These are phyloP conservation scores for Tragelaphus oryx DNA, from an alignment of 2,797 vertebrate species.

Conservation along the genomic window DNA sequence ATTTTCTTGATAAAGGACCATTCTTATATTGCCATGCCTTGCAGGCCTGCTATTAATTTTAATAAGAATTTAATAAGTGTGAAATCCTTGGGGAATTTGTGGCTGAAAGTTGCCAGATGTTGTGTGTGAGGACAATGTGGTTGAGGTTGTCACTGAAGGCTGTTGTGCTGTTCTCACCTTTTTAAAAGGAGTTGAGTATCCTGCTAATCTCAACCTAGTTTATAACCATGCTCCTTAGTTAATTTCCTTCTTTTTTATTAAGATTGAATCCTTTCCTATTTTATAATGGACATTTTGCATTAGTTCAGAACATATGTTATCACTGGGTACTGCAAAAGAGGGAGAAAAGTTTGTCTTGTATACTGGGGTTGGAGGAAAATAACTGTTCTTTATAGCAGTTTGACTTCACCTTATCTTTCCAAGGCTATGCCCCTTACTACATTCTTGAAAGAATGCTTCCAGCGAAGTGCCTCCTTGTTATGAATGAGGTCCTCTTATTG, in stretches of 20 bases:
- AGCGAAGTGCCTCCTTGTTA: conserved; percentile 59
- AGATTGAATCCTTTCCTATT: background rate
- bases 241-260: background rate
- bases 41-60: conserved; percentile 68
- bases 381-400: conserved; percentile 20
- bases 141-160: background rate
- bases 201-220: background rate
- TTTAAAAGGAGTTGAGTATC: background rate
- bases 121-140: background rate
- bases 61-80: conserved; percentile 68
- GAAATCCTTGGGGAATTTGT: conserved; percentile 49
- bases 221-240: background rate
- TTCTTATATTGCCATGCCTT: conserved; percentile 17
- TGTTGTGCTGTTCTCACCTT: conserved; percentile 2
- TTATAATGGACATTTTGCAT: background rate
- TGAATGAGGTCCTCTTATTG: conserved; percentile 62
- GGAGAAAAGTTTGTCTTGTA: conserved; percentile 41
- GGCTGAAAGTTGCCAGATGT: conserved; percentile 60
- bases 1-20: conserved; percentile 48
- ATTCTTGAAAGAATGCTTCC: conserved; percentile 65
- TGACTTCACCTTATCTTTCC: conserved; percentile 62
- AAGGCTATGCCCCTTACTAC: conserved; percentile 49
- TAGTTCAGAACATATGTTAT: background rate
- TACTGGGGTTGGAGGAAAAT: conserved; percentile 37
- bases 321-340: background rate